These are phyloP conservation scores for Hirtodrosophila confusa DNA, from an alignment of 2,888 invertebrate genomes.

Conservation along the genomic window DNA sequence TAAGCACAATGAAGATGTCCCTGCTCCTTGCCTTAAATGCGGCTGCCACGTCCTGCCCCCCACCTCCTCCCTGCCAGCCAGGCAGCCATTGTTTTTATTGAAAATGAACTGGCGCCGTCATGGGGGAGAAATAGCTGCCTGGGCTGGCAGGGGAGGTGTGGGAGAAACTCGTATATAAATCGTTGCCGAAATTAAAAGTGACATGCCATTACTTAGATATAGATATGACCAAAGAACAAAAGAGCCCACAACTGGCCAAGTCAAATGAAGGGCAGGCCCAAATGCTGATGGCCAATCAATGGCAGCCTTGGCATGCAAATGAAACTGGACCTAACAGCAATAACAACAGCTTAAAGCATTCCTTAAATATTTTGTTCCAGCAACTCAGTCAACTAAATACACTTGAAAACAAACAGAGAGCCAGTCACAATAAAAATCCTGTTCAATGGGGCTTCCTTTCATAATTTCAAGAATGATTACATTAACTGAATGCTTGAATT, in stretches of 20 bases:
- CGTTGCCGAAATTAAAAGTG: constrained; percentile 74
- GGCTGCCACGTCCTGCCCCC: constrained; percentile 1
- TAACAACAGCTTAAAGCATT: constrained; percentile 20
- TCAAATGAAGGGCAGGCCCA: constrained; percentile 41
- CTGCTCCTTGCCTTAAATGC: background rate
- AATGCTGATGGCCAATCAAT: constrained; percentile 45
- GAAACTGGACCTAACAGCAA: constrained; percentile 28
- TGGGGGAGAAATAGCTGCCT: constrained; percentile 8
- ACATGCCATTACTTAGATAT: constrained; percentile 69
- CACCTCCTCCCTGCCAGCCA: background rate
- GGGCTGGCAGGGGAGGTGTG: background rate
- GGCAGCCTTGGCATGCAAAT: constrained; percentile 44
- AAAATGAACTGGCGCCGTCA: constrained; percentile 45
- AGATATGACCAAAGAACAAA: constrained; percentile 42
- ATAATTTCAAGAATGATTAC: constrained; percentile 32
- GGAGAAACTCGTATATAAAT: constrained; percentile 55
- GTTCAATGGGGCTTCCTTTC: constrained; percentile 12
- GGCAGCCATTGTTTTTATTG: constrained; percentile 54
- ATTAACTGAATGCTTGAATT: constrained; percentile 13
- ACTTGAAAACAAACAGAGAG: constrained; percentile 2
- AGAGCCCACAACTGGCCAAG: constrained; percentile 26
- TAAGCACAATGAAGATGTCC: constrained; percentile 58
- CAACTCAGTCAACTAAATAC: constrained; percentile 19
- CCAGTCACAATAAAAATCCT: constrained; percentile 6
- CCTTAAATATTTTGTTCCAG: constrained; percentile 22